A percentile compares a stretch with the other conserved stretches of the same genome.
These are phyloP conservation scores for Lepas anatifera DNA, from an alignment of 2,888 invertebrate genomes.

Conservation along the genomic window DNA sequence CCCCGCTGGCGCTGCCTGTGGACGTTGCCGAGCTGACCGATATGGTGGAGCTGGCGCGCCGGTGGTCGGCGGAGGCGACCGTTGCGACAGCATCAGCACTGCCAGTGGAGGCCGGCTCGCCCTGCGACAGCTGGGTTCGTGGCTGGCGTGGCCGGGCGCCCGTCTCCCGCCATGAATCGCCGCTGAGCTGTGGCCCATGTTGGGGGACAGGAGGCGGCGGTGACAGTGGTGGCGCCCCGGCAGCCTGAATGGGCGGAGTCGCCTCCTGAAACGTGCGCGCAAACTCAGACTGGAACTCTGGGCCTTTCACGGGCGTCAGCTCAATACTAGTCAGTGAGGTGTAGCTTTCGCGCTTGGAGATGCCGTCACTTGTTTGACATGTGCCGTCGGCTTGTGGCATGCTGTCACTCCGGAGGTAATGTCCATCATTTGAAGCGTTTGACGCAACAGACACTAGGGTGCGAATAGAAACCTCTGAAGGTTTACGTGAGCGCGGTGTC, in stretches of 20 bases:
- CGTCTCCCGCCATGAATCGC: neutral
- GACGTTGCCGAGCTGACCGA: slow-evolving; percentile 22
- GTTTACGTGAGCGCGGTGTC: neutral
- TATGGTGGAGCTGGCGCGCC: slow-evolving; percentile 21
- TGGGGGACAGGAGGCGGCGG: neutral
- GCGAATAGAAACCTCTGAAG: neutral
- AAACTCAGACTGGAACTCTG: neutral
- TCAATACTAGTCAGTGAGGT: slow-evolving; percentile 1
- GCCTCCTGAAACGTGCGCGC: neutral
- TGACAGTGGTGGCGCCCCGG: neutral
- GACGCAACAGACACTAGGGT: neutral
- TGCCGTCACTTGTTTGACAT: neutral
- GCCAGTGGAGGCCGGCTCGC: neutral
- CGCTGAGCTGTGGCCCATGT: no score
- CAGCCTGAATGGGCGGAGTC: neutral
- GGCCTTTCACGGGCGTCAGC: neutral
- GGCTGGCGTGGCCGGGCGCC: neutral
- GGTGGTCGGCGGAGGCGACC: no score
- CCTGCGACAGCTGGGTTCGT: neutral
- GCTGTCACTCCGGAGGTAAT: no score
- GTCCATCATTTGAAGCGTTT: no score
- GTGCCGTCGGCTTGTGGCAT: no score
- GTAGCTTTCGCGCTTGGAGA: neutral
- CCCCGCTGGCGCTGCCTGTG: slow-evolving; percentile 21
- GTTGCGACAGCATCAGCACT: neutral